Base-by-base conservation (phyloP, 2,888 invertebrate species). In the Aspidiotus rigidus region DNA sequence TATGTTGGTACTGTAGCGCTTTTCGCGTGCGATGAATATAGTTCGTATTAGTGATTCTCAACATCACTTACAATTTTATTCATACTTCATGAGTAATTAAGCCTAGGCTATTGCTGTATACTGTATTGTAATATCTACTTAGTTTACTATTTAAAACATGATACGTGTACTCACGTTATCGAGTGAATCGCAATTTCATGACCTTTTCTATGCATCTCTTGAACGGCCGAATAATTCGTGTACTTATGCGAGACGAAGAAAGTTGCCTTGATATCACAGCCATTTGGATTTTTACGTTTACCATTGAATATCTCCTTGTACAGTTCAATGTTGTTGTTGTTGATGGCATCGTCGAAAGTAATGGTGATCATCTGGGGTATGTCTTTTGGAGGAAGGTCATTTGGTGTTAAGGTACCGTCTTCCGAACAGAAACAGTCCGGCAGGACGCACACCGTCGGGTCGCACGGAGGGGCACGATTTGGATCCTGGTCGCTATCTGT, bases 401-500 rank as follows among this genome's bases (percentile, higher is more conserved):
- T 90, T 72, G 93, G 93, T 74, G 92, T 88, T 57, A 84, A 82
- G 53, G 93, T 93, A 73, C 93, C 93, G 77, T 93, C 93, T 78
- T 93, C 92, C 10, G 93, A 93, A 77, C 93, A 94, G 87, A 93
- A 93, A 78, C 94, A 94, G 78, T 93, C 93, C 53, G 93, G 94
- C 72, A 93, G 82, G 42, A 87, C 86, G 77, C 93, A 94, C 72
- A 92, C 90, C 10, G 85, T 79, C 0, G 89, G 85, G 77, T 93
- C 93, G 78, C 93, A 94, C 16, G 90, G 88, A 66, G 93, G 93
- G 0, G 93, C 93, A 74, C 93, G 84, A 81, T 94, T 93, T 15
- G 93, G 93, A 80, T 94, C 93, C 78, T 90, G 91, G 81, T 93
- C 91, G 80, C 90, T 90, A 80, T 92, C 93, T 92, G 80, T 11